Conservation (phyloP, 2,888 invertebrate genomes). For the Magallana nippona region DNA sequence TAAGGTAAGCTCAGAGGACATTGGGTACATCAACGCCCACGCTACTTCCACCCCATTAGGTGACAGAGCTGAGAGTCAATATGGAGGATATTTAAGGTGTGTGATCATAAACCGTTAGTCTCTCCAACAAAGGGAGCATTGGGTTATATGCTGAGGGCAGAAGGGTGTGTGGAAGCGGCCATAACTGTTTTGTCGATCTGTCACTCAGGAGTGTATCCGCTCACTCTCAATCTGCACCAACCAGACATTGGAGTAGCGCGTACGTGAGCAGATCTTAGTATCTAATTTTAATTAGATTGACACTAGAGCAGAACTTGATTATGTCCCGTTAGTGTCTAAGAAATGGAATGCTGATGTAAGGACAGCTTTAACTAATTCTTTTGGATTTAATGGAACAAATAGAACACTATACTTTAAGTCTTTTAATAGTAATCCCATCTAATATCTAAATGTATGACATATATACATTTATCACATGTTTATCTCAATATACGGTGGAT, state of each 20-base stretch:
- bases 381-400: slow-evolving; percentile 99
- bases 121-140: slow-evolving; percentile 96
- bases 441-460: background rate
- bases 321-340: slow-evolving; percentile 84
- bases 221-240: slow-evolving; percentile 91
- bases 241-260: slow-evolving; percentile 83
- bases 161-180: slow-evolving; percentile 95
- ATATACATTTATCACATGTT: no score
- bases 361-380: slow-evolving; percentile 96
- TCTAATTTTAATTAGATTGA: no score
- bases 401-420: slow-evolving; percentile 83
- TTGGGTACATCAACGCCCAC: slow-evolving; percentile 96
- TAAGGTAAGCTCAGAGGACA: slow-evolving; percentile 82
- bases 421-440: background rate
- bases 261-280: no score
- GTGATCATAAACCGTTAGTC: slow-evolving; percentile 83
- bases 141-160: slow-evolving; percentile 96
- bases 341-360: slow-evolving; percentile 82
- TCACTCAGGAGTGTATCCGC: slow-evolving; percentile 88
- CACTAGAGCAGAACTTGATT: slow-evolving; percentile 87
- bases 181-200: slow-evolving; percentile 92
- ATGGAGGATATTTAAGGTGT: slow-evolving; percentile 62
- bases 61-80: slow-evolving; percentile 83
- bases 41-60: slow-evolving; percentile 98
- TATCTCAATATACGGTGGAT: no score